Conservation (phyloP, 2,113 vertebrate species). For the Esox niger region DNA sequence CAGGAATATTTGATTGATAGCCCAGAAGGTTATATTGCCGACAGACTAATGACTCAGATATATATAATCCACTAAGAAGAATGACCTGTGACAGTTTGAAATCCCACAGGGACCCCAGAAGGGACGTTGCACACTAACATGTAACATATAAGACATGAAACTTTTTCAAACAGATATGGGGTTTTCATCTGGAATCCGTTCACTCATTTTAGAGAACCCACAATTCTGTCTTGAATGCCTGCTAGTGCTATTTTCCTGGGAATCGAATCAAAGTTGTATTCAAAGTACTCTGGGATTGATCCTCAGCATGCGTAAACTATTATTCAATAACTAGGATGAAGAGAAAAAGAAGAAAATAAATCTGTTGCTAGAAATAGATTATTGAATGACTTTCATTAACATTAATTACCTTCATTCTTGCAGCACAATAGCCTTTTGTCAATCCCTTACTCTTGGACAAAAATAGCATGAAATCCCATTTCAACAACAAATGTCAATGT, state of each 20-base stretch:
- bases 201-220: background rate
- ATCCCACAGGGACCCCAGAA: background rate
- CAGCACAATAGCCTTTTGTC: background rate
- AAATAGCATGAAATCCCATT: too few species aligned
- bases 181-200: background rate
- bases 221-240: background rate
- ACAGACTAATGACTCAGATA: background rate
- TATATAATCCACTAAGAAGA: background rate
- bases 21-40: background rate
- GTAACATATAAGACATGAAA: background rate
- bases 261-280: background rate
- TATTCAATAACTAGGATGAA: background rate
- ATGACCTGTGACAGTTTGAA: background rate
- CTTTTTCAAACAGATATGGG: background rate
- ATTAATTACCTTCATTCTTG: background rate
- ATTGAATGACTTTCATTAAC: background rate
- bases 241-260: background rate
- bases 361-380: background rate
- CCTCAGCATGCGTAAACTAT: slow-evolving; percentile 3
- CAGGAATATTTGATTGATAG: slow-evolving; percentile 27
- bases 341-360: background rate
- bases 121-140: background rate
- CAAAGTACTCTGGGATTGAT: slow-evolving; percentile 2
- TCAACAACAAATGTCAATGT: too few species aligned
- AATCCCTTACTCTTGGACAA: background rate